Base-by-base conservation (phyloP, 2,888 invertebrate species). In the Caenorhabditis becei region DNA sequence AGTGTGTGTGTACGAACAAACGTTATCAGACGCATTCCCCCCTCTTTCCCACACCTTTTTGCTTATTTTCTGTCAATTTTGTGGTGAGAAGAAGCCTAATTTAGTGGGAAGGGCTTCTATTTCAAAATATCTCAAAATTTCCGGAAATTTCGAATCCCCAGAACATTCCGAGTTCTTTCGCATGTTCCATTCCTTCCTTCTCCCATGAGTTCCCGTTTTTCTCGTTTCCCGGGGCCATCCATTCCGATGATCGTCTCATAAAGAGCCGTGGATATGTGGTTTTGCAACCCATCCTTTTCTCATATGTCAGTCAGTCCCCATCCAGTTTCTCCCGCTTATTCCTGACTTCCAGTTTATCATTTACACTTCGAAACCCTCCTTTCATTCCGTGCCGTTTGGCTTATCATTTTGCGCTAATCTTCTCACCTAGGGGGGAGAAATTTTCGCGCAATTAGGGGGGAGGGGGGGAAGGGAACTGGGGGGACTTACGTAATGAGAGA, bases 181-280 rank as follows among this genome's bases (percentile, higher is more conserved):
- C 18, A 16, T 51, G 26, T 51, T 37, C 59, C 35, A n/a, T n/a
- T n/a, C 53, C 62, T 23, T 35, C 20, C 24, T 32, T 41, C 18
- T 47, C 47, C 18, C 20, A 4, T 3, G 20, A n/a, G n/a, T n/a
- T 47, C 47, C 47, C 47, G 20, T 41, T 51, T n/a, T 35, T 2
- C 26, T 51, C 37, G 49, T 56, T 49, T 62, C 47, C 26, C 54
- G 54, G 16, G 58, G 24, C n/a, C n/a, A n/a, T n/a, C 58, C 59
- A 74, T 66, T 67, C 54, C 28, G 58, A 66, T 66, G 75, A 66
- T 75, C 35, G 75, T 59, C 75, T 75, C 75, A 66, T 61, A 66
- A 75, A 75, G 74, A 74, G 65, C 74, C 51, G 58, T 41, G 53
- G 74, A 74, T 74, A 66, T 74, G 74, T 74, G 75, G 65, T 53